These are phyloP conservation scores for Poeciliopsis retropinna DNA, from an alignment of 2,113 vertebrate genomes.

Conservation along the genomic window DNA sequence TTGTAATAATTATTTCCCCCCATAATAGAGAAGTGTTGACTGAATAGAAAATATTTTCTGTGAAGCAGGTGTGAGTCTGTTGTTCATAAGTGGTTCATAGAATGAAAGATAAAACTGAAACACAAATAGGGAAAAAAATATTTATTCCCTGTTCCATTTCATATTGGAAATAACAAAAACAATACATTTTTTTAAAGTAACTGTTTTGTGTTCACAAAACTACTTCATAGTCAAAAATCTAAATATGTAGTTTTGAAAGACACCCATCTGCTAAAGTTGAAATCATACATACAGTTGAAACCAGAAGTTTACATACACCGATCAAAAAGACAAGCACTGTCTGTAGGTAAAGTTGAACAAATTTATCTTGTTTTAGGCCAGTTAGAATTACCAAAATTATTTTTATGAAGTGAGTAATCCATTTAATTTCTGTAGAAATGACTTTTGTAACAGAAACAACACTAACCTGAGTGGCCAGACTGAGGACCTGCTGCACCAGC, in stretches of 20 bases:
- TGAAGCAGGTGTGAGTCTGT: not conserved
- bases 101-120: not conserved
- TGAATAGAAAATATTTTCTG: not conserved
- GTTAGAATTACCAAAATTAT: no score
- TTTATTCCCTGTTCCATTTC: not conserved
- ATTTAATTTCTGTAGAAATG: not conserved
- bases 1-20: not conserved
- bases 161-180: not conserved
- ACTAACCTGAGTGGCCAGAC: slow-evolving; percentile 94
- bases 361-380: no score
- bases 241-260: not conserved
- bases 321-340: no score
- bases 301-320: no score
- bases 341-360: no score
- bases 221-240: not conserved
- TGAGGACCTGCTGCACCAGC: slow-evolving; percentile 95
- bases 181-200: not conserved
- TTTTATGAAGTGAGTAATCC: not conserved
- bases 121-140: not conserved
- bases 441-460: not conserved
- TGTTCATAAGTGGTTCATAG: not conserved
- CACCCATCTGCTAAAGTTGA: no score
- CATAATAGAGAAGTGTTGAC: not conserved
- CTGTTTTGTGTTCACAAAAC: not conserved
- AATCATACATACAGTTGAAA: no score